A percentile compares a stretch with the other conserved stretches of the same genome.
phyloP scores from a whole-genome alignment of 2,888 invertebrate species.

The Eumerus sabulonum region DNA sequence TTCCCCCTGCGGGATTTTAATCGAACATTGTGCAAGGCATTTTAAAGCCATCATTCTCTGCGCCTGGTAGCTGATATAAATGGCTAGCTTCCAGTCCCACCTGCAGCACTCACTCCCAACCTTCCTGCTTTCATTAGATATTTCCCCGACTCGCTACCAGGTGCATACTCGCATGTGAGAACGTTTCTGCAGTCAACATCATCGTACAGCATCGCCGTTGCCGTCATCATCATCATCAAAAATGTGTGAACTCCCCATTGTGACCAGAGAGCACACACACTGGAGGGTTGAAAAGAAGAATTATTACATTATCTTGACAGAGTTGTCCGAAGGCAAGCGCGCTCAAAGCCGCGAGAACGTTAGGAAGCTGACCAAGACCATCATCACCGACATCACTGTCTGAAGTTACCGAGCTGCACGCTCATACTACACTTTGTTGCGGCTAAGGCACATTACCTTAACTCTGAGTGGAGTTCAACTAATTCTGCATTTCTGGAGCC shows the following conservation, averaged over 20 bases:
- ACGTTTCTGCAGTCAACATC: constrained; percentile 24
- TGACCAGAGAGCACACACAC: constrained; percentile 54
- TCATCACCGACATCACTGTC: too few relatives aligned
- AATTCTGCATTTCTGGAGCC: constrained; percentile 55
- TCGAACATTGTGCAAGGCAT: constrained; percentile 59
- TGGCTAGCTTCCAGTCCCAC: constrained; percentile 33
- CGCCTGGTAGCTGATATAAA: constrained; percentile 6
- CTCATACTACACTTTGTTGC: constrained; percentile 33
- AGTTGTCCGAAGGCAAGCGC: constrained; percentile 44
- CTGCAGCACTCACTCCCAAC: constrained; percentile 40
- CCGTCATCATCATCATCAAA: constrained; percentile 25
- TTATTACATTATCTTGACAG: constrained; percentile 65
- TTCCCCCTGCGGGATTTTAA: constrained; percentile 67
- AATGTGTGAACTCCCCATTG: constrained; percentile 68
- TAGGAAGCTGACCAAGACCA: constrained; percentile 40
- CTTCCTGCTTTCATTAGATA: constrained; percentile 28
- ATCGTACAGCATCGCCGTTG: neutral
- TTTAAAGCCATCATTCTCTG: constrained; percentile 45
- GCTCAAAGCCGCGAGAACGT: constrained; percentile 35
- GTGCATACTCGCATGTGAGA: constrained; percentile 48
- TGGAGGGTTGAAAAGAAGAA: constrained; percentile 60
- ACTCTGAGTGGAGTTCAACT: constrained; percentile 65
- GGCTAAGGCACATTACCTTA: constrained; percentile 58
- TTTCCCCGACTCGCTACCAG: constrained; percentile 42
- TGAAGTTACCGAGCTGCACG: constrained; percentile 14